Conservation (phyloP, 2,888 invertebrate species). For the Rhogogaster chlorosoma region DNA sequence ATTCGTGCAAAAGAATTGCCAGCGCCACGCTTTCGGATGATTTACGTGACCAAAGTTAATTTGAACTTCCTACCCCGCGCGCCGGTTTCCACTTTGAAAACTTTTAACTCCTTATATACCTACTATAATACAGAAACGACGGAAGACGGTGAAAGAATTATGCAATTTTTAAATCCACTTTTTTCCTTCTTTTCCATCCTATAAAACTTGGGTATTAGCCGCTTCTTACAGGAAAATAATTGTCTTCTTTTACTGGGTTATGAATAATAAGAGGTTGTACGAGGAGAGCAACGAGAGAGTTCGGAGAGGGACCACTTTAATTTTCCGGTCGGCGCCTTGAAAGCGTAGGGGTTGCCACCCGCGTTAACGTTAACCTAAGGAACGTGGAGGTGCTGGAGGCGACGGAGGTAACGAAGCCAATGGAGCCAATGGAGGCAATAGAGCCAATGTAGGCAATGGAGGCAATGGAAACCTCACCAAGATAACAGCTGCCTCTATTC, state of each 20-base stretch:
- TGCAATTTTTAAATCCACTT: conserved; percentile 48
- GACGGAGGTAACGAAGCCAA: conserved; percentile 38
- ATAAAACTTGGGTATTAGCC: conserved; percentile 51
- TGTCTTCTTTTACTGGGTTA: conserved; percentile 64
- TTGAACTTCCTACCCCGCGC: conserved; percentile 42
- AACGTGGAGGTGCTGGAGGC: conserved; percentile 37
- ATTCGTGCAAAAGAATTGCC: conserved; percentile 41
- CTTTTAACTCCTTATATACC: conserved; percentile 47
- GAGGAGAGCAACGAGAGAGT: conserved; percentile 60
- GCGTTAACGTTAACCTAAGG: conserved; percentile 59
- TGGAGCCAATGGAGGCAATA: conserved; percentile 46
- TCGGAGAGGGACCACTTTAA: conserved; percentile 68
- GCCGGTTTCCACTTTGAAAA: conserved; percentile 39
- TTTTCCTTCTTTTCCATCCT: conserved; percentile 34
- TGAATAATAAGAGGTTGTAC: conserved; percentile 68
- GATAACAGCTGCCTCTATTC: conserved; percentile 31
- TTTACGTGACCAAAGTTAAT: conserved; percentile 49
- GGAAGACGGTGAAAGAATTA: conserved; percentile 47
- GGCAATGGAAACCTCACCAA: conserved; percentile 43
- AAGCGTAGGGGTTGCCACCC: conserved; percentile 51
- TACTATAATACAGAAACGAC: conserved; percentile 27
- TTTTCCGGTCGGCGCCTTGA: conserved; percentile 68
- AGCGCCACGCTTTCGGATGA: conserved; percentile 41
- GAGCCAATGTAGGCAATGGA: conserved; percentile 36
- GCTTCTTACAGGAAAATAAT: conserved; percentile 61